phyloP scores from a whole-genome alignment of 1,140 invertebrate genomes.

The Thalassaphorura encarpata region DNA sequence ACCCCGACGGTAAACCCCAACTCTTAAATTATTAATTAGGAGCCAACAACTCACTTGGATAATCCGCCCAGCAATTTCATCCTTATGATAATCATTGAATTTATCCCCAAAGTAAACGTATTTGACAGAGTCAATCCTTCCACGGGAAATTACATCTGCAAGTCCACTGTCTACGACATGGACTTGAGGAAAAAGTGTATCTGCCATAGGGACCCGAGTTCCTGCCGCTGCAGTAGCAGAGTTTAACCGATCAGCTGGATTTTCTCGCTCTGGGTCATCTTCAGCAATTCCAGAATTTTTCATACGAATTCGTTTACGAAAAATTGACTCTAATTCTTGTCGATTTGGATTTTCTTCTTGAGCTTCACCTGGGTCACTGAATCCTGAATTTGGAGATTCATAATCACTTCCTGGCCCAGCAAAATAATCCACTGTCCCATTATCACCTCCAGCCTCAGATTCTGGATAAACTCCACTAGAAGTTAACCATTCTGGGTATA shows the following conservation, averaged over 20 bases:
- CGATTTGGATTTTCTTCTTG: neutral
- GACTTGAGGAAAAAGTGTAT: neutral
- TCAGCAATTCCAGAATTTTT: too few relatives aligned
- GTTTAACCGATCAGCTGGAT: too few relatives aligned
- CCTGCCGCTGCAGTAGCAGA: neutral
- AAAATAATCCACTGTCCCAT: conserved; percentile 11
- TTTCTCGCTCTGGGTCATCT: conserved; percentile 14
- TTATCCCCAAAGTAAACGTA: conserved; percentile 46
- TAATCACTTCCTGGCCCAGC: neutral
- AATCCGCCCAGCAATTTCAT: conserved; percentile 31
- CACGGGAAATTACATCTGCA: conserved; percentile 31
- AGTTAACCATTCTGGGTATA: conserved; percentile 27
- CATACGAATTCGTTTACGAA: too few relatives aligned
- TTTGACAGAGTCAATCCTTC: conserved; percentile 46
- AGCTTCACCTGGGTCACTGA: too few relatives aligned
- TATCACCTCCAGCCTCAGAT: conserved; percentile 9
- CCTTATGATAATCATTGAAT: conserved; percentile 31
- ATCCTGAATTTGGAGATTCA: too few relatives aligned
- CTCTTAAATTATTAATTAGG: too few relatives aligned
- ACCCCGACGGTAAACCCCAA: too few relatives aligned
- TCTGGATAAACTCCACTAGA: conserved; percentile 24
- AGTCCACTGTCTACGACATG: conserved; percentile 1
- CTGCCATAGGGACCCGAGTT: neutral
- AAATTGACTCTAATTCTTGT: neutral
- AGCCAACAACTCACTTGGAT: conserved; percentile 31